Percentiles rank a stretch among this genome's conserved stretches.
These are phyloP conservation scores for Epinephelus coioides DNA, from an alignment of 2,797 vertebrate genomes.

Conservation along the genomic window DNA sequence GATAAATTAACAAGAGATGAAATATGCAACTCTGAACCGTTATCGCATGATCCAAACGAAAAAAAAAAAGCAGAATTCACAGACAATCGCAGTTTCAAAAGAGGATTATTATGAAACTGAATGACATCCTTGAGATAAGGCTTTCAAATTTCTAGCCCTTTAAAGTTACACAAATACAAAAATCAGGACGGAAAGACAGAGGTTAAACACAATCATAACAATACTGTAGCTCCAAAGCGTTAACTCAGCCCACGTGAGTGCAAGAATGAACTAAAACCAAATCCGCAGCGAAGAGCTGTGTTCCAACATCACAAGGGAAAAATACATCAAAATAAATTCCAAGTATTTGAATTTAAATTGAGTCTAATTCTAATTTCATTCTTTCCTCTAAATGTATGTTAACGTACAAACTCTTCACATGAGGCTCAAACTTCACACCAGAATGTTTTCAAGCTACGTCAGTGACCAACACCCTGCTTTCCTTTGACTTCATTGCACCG, in stretches of 20 bases:
- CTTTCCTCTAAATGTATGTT: neutral
- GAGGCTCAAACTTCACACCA: conserved; percentile 34
- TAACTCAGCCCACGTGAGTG: conserved; percentile 53
- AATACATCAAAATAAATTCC: conserved; percentile 7
- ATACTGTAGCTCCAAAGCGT: conserved; percentile 58
- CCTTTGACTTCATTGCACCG: conserved; percentile 81
- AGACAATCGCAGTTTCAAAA: conserved; percentile 33
- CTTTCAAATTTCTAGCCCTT: conserved; percentile 68
- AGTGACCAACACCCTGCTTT: conserved; percentile 68
- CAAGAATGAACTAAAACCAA: conserved; percentile 43
- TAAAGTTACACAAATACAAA: conserved; percentile 50
- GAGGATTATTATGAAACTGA: conserved; percentile 38
- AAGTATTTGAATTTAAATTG: neutral
- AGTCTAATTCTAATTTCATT: neutral
- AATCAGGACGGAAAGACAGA: conserved; percentile 66
- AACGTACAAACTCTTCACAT: conserved; percentile 29
- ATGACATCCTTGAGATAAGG: conserved; percentile 73
- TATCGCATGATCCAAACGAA: conserved; percentile 24
- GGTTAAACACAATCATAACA: conserved; percentile 53
- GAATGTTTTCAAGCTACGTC: conserved; percentile 32
- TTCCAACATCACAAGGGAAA: conserved; percentile 3
- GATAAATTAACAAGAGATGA: conserved; percentile 63
- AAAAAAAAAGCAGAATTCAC: conserved; percentile 47
- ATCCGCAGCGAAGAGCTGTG: conserved; percentile 13
- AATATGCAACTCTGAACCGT: conserved; percentile 26